A percentile compares a stretch with the other conserved stretches of the same genome.
phyloP scores from a whole-genome alignment of 2,888 invertebrate species.

The Melangyna quadrimaculata region DNA sequence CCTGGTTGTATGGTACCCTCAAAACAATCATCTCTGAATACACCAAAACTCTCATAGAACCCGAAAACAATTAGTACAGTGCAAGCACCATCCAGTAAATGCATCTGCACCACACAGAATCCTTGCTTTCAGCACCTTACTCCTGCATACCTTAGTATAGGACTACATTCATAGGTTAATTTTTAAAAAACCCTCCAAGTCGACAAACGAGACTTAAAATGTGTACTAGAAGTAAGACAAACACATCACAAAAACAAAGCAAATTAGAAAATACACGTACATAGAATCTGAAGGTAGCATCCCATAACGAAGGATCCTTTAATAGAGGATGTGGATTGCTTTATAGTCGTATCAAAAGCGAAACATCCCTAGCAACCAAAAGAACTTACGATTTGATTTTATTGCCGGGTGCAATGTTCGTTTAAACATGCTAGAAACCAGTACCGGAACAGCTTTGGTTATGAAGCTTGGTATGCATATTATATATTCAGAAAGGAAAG shows the following conservation, averaged over 20 bases:
- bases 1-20: not conserved
- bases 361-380: slow-evolving; percentile 9
- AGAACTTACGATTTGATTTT: slow-evolving; percentile 23
- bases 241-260: slow-evolving; percentile 38
- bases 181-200: slow-evolving; percentile 45
- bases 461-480: not conserved
- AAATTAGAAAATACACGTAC: slow-evolving; percentile 56
- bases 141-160: too few relatives aligned
- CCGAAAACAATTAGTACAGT: slow-evolving; percentile 59
- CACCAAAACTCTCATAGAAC: slow-evolving; percentile 28
- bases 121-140: slow-evolving; percentile 10
- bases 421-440: slow-evolving; percentile 42
- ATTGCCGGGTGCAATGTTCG: slow-evolving; percentile 61
- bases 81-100: slow-evolving; percentile 34
- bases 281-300: not conserved
- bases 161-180: slow-evolving; percentile 57
- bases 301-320: slow-evolving; percentile 58
- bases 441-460: not conserved
- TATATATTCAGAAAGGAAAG: not conserved
- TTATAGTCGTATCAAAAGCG: slow-evolving; percentile 28
- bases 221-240: slow-evolving; percentile 13
- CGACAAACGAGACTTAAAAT: slow-evolving; percentile 16
- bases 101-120: slow-evolving; percentile 23
- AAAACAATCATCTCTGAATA: slow-evolving; percentile 46
- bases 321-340: slow-evolving; percentile 37